phyloP scores from a whole-genome alignment of 2,888 invertebrate genomes.

The Antheraea assamensis region DNA sequence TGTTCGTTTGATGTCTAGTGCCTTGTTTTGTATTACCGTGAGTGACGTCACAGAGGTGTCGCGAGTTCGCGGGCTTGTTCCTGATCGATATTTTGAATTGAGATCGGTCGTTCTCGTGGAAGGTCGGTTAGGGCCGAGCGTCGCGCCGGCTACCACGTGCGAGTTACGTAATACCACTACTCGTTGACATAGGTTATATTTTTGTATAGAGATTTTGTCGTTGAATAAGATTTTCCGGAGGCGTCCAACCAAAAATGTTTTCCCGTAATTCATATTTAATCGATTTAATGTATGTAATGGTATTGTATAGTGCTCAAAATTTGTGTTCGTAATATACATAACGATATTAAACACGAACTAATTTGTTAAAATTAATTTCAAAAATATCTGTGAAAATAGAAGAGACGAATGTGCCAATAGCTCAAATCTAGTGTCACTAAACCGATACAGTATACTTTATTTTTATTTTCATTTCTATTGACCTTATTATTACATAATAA shows the following conservation, averaged over 20 bases:
- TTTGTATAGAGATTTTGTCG: slow-evolving; percentile 57
- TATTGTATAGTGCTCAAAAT: background rate
- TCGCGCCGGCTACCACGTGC: slow-evolving; percentile 59
- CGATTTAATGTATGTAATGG: background rate
- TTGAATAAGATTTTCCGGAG: slow-evolving; percentile 30
- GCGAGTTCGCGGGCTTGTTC: slow-evolving; percentile 61
- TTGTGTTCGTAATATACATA: too few relatives aligned
- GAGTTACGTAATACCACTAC: slow-evolving; percentile 74
- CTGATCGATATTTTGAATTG: slow-evolving; percentile 63
- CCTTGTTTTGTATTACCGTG: slow-evolving; percentile 21
- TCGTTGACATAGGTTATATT: slow-evolving; percentile 73
- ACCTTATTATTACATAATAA: too few relatives aligned
- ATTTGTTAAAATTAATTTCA: too few relatives aligned
- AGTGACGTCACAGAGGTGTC: slow-evolving; percentile 74
- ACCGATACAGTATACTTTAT: too few relatives aligned
- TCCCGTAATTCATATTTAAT: background rate
- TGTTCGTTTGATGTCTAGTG: slow-evolving; percentile 14
- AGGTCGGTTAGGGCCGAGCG: slow-evolving; percentile 50
- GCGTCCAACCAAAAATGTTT: background rate
- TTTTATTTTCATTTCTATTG: too few relatives aligned
- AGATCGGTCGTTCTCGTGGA: slow-evolving; percentile 56
- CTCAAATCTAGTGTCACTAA: too few relatives aligned
- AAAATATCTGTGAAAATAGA: too few relatives aligned
- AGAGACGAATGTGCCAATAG: too few relatives aligned
- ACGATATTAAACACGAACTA: too few relatives aligned